phyloP scores from a whole-genome alignment of 2,797 vertebrate genomes.

The Dicrostonyx torquatus region DNA sequence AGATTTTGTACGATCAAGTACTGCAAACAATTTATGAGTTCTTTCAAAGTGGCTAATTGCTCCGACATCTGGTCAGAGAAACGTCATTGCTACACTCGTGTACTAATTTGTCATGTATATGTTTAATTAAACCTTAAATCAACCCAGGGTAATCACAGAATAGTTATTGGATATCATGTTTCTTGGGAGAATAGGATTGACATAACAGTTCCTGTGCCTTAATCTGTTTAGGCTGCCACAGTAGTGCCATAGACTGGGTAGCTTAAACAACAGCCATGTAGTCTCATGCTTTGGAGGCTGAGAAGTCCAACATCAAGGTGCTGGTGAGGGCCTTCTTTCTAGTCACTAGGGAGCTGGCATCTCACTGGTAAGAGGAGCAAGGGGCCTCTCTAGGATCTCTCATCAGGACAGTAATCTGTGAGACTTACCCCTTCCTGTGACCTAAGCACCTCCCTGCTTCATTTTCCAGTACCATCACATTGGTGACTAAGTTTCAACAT shows the following conservation, averaged over 20 bases:
- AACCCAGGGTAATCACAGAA: constrained; percentile 16
- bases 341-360: background rate
- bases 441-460: background rate
- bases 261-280: background rate
- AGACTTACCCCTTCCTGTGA: background rate
- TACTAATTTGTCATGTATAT: constrained; percentile 26
- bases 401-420: background rate
- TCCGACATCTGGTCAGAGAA: constrained; percentile 18
- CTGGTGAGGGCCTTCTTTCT: background rate
- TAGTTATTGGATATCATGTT: background rate
- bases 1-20: background rate
- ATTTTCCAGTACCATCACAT: background rate
- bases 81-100: background rate
- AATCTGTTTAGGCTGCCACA: background rate
- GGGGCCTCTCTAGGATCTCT: background rate
- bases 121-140: constrained; percentile 44
- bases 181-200: background rate
- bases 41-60: constrained; percentile 37
- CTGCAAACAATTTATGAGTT: constrained; percentile 22
- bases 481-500: constrained; percentile 1
- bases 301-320: background rate
- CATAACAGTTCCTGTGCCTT: background rate
- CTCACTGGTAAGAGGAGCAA: background rate
- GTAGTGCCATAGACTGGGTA: background rate
- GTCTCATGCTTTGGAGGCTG: background rate